Conservation (phyloP, 2,113 vertebrate genomes). For the Trematomus loennbergii region DNA sequence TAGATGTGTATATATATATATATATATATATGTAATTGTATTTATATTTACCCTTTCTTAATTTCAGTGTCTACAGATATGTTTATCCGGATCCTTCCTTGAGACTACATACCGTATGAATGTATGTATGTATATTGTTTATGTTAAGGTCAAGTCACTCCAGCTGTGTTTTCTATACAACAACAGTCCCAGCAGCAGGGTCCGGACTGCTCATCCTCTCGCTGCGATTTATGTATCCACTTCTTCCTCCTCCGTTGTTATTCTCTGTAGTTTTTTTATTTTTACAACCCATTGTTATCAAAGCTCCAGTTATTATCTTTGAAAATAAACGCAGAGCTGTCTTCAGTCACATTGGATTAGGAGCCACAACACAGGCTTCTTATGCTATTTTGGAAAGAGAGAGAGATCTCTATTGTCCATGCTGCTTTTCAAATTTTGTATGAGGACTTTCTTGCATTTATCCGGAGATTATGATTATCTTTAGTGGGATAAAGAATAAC, state of each 20-base stretch:
- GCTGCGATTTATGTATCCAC: constrained; percentile 49
- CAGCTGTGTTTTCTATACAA: constrained; percentile 33
- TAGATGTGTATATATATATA: too few relatives aligned
- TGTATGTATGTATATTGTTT: background rate
- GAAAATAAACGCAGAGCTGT: constrained; percentile 60
- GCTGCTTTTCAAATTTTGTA: constrained; percentile 3
- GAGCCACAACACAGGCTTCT: constrained; percentile 30
- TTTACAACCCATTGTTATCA: constrained; percentile 70
- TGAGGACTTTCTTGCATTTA: constrained; percentile 1
- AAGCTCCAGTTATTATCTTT: constrained; percentile 72
- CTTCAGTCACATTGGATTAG: constrained; percentile 36
- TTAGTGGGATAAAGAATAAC: constrained; percentile 6
- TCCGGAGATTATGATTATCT: constrained; percentile 27
- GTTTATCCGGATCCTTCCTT: background rate
- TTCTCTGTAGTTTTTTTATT: constrained; percentile 46
- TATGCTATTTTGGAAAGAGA: constrained; percentile 45
- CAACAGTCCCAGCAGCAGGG: constrained; percentile 47
- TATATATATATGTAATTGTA: too few relatives aligned
- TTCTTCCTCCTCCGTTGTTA: constrained; percentile 62
- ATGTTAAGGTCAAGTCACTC: constrained; percentile 7
- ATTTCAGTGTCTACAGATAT: background rate
- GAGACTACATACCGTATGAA: background rate
- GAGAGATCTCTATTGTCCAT: constrained; percentile 2
- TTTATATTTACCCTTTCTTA: background rate
- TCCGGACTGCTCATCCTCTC: constrained; percentile 56